Percentiles rank a stretch among this genome's conserved stretches.
These are phyloP conservation scores for Lynx canadensis DNA, from an alignment of 2,113 vertebrate genomes.

Conservation along the genomic window DNA sequence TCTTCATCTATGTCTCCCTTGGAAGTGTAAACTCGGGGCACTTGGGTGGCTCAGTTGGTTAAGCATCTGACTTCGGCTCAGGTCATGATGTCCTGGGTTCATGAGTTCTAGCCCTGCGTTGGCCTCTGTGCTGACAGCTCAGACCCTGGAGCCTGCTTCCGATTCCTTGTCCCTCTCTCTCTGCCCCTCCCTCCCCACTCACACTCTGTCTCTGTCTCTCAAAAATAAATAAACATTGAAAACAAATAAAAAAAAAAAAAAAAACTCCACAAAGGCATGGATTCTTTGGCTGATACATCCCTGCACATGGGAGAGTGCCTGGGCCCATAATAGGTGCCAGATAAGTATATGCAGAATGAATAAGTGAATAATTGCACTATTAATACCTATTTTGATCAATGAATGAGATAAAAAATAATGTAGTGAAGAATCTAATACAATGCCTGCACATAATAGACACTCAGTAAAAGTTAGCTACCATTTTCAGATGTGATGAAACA, in stretches of 20 bases:
- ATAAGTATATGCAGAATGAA: not conserved
- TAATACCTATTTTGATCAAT: not conserved
- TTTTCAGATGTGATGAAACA: not conserved
- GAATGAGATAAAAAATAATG: not conserved
- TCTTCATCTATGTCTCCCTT: not conserved
- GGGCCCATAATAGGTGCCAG: not conserved
- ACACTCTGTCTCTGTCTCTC: too few relatives aligned
- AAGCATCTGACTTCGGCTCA: too few relatives aligned
- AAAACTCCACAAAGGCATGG: not conserved
- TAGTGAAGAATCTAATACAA: not conserved
- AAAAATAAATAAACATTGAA: too few relatives aligned
- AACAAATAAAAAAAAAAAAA: not conserved
- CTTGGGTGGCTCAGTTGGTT: too few relatives aligned
- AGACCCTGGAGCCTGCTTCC: too few relatives aligned
- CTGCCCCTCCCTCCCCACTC: too few relatives aligned
- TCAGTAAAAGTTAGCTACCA: not conserved
- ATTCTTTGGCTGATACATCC: not conserved
- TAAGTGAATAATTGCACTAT: not conserved
- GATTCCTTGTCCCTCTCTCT: too few relatives aligned
- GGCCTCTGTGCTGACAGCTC: too few relatives aligned
- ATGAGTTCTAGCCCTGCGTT: too few relatives aligned
- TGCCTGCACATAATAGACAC: not conserved
- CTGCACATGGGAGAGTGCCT: not conserved
- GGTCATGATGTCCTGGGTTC: too few relatives aligned
- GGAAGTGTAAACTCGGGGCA: not conserved